Evolutionary conservation across 2,888 invertebrate genomes (phyloP).

Genomic region (Cryptus armator): DNA sequence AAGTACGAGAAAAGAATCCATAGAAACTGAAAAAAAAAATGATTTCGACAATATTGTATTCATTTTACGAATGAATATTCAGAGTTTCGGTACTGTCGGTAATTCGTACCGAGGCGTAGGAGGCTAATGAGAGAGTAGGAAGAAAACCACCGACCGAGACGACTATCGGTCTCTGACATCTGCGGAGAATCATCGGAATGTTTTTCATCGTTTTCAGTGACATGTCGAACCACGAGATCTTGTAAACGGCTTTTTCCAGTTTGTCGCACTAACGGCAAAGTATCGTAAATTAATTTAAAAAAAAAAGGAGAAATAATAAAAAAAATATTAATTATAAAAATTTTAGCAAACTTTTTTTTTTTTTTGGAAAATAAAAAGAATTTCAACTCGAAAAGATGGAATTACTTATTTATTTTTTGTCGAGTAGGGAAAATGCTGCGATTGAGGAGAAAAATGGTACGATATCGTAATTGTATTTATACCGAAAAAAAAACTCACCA

Average conservation of each 20-base stretch:
- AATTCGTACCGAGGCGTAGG: conserved; percentile 51
- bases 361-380: too few relatives aligned
- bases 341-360: too few relatives aligned
- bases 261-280: conserved; percentile 24
- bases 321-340: too few relatives aligned
- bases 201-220: conserved; percentile 54
- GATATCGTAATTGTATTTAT: too few relatives aligned
- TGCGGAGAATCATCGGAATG: conserved; percentile 37
- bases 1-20: conserved; percentile 55
- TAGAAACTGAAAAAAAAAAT: conserved; percentile 50
- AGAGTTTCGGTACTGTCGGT: not conserved
- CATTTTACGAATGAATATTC: not conserved
- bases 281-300: too few relatives aligned
- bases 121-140: conserved; percentile 46
- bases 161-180: conserved; percentile 42
- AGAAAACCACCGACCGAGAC: conserved; percentile 57
- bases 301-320: too few relatives aligned
- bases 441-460: too few relatives aligned
- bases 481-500: conserved; percentile 39
- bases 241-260: conserved; percentile 58
- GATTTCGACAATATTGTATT: not conserved
- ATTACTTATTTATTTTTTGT: too few relatives aligned
- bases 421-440: too few relatives aligned
- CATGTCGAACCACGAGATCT: conserved; percentile 68
- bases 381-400: too few relatives aligned